Evolutionary conservation across 2,888 invertebrate genomes (phyloP).

Genomic region (Agapostemon virescens): DNA sequence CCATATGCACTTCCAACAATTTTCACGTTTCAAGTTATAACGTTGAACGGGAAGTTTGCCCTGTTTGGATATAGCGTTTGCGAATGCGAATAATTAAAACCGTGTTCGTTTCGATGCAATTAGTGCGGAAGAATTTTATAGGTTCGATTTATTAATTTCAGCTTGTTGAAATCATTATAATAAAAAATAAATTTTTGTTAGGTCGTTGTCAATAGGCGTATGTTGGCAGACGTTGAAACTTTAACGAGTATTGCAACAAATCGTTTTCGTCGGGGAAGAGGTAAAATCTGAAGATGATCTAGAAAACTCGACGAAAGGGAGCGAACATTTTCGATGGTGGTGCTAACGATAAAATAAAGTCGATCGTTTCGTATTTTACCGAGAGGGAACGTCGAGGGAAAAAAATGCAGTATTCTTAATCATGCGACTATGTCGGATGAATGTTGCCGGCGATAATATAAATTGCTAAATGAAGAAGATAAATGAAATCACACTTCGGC

Average conservation of each 20-base stretch:
- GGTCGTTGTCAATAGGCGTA: no score
- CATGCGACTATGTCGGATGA: neutral
- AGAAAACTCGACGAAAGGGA: neutral
- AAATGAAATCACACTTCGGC: slow-evolving; percentile 9
- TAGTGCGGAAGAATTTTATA: no score
- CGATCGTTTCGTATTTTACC: neutral
- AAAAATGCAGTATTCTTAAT: neutral
- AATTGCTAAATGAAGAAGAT: slow-evolving; percentile 14
- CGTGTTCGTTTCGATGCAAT: neutral
- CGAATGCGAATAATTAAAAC: neutral
- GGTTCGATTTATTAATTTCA: no score
- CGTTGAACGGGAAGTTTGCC: neutral
- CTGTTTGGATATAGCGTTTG: neutral
- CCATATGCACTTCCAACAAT: neutral
- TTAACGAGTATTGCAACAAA: no score
- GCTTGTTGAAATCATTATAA: no score
- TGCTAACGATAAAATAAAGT: slow-evolving; percentile 4
- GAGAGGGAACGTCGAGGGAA: neutral
- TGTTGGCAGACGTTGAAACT: no score
- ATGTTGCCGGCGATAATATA: neutral
- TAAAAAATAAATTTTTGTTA: no score
- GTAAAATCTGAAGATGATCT: neutral
- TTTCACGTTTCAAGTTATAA: neutral
- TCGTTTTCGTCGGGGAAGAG: no score
- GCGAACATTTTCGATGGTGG: neutral